A percentile compares a stretch with the other conserved stretches of the same genome.
Evolutionary conservation across 35 echinoderm and acorn worm genomes (phyloP).

Genomic region (Nesometra sesokonis): DNA sequence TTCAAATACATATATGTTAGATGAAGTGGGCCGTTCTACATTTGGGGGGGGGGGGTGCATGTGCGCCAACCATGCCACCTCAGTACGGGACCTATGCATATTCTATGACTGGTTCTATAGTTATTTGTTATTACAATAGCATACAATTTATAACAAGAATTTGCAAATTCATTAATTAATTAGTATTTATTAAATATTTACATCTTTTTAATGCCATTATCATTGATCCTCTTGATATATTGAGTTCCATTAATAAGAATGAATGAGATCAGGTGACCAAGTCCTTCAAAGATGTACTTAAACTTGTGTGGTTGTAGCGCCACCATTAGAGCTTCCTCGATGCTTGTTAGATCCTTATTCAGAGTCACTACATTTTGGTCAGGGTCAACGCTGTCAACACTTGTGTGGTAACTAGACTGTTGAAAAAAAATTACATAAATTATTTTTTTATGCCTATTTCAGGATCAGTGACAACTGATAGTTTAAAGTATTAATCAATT

Average conservation of each 20-base stretch:
- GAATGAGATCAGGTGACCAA: constrained; percentile 88
- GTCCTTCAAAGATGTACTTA: constrained; percentile 92
- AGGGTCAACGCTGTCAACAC: constrained; percentile 77
- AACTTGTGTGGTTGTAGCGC: constrained; percentile 85
- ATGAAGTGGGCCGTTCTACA: no score
- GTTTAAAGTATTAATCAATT: no score
- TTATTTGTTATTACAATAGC: no score
- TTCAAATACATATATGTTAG: no score
- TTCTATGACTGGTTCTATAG: no score
- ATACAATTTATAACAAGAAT: no score
- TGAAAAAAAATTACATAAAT: neutral
- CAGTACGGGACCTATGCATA: no score
- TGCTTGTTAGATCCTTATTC: constrained; percentile 72
- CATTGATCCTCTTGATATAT: constrained; percentile 98
- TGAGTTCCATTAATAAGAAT: constrained; percentile 91
- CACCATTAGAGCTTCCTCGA: constrained; percentile 70
- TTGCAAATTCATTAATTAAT: no score
- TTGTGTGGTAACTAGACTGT: constrained; percentile 78
- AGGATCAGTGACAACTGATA: no score
- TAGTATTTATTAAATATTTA: constrained; percentile 19
- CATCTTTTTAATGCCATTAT: constrained; percentile 99
- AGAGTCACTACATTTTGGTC: constrained; percentile 81
- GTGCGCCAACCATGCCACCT: no score
- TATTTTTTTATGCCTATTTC: no score
- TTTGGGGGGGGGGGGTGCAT: no score